Percentiles rank a stretch among this genome's conserved stretches.
These are phyloP conservation scores for Eidolon dupreanum DNA, from an alignment of 2,797 vertebrate genomes.

Conservation along the genomic window DNA sequence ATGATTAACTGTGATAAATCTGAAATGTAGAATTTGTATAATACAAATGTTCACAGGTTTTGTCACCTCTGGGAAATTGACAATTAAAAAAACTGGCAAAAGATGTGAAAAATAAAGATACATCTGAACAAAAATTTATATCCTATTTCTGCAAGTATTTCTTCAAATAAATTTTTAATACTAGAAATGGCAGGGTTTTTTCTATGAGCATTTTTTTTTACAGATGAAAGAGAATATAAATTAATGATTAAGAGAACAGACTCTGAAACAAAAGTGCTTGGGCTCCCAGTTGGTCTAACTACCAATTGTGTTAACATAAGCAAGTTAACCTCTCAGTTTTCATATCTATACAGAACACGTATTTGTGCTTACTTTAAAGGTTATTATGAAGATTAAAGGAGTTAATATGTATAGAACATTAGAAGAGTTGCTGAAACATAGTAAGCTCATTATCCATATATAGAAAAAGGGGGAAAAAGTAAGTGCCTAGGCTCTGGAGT, in stretches of 20 bases:
- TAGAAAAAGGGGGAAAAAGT: not conserved
- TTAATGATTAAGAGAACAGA: not conserved
- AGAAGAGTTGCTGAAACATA: not conserved
- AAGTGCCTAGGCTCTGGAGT: not conserved
- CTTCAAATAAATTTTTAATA: not conserved
- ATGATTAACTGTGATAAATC: not conserved
- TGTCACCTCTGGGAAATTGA: not conserved
- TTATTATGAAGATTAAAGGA: not conserved
- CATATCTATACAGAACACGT: not conserved
- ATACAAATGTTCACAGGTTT: not conserved
- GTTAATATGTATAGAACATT: not conserved
- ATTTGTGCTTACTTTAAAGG: not conserved
- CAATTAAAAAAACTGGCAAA: not conserved
- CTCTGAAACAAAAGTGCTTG: not conserved
- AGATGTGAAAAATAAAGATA: not conserved
- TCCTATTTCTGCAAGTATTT: constrained; percentile 5
- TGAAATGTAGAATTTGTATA: not conserved
- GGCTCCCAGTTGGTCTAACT: not conserved
- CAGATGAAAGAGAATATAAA: not conserved
- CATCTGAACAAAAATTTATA: not conserved
- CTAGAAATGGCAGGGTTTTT: constrained; percentile 19
- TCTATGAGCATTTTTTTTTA: not conserved
- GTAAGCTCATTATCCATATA: not conserved
- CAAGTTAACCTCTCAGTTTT: not conserved
- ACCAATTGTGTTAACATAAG: not conserved